Evolutionary conservation across 2,113 vertebrate species (phyloP).

Genomic region (Colinus virginianus): DNA sequence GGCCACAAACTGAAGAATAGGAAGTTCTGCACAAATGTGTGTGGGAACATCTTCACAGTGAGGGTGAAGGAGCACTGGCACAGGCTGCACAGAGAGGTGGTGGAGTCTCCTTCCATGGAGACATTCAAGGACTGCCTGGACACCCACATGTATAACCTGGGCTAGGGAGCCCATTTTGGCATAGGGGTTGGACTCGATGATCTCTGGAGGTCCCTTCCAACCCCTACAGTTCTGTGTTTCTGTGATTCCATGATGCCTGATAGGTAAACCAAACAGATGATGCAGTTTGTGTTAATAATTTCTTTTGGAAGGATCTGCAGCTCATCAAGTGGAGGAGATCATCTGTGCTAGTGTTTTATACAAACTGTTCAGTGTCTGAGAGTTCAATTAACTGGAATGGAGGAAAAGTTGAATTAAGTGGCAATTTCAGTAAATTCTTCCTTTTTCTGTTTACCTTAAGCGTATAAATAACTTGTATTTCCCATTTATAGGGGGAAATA

Average conservation of each 20-base stretch:
- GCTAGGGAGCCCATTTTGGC: too few relatives aligned
- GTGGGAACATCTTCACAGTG: too few relatives aligned
- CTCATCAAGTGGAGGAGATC: neutral
- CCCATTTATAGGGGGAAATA: neutral
- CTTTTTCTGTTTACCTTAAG: neutral
- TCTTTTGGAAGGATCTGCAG: conserved; percentile 2
- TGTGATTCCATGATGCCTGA: neutral
- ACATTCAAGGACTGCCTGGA: too few relatives aligned
- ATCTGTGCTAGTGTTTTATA: neutral
- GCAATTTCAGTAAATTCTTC: neutral
- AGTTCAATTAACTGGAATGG: neutral
- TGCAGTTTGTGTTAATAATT: neutral
- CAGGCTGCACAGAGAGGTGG: too few relatives aligned
- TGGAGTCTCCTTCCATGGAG: too few relatives aligned
- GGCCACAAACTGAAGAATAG: too few relatives aligned
- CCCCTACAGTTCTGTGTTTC: too few relatives aligned
- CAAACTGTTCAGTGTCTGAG: neutral
- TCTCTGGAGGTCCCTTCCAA: too few relatives aligned
- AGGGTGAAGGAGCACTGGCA: too few relatives aligned
- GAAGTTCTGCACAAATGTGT: too few relatives aligned
- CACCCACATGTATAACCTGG: too few relatives aligned
- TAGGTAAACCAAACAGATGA: neutral
- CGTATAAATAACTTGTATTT: neutral
- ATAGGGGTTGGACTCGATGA: too few relatives aligned
- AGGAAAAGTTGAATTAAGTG: neutral